These are phyloP conservation scores for Todiramphus saurophagus DNA, from an alignment of 2,113 vertebrate genomes.

Conservation along the genomic window DNA sequence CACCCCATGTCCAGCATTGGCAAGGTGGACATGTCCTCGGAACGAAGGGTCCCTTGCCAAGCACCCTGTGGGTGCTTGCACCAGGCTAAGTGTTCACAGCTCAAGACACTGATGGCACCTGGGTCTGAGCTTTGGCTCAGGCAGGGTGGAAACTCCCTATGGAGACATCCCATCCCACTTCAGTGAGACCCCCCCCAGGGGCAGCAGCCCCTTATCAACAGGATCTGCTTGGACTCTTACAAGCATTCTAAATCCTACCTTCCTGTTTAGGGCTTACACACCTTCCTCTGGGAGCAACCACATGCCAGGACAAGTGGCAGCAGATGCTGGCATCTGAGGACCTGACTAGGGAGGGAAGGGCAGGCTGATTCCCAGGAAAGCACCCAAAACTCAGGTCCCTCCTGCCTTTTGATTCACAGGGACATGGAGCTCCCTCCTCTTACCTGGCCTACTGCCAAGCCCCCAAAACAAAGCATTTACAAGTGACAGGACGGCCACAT, in stretches of 20 bases:
- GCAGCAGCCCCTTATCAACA: neutral
- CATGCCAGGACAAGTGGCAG: neutral
- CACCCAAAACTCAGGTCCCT: neutral
- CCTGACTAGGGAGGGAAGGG: neutral
- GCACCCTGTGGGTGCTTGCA: neutral
- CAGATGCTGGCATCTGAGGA: neutral
- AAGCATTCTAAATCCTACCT: neutral
- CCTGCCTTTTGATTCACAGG: neutral
- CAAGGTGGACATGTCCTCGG: neutral
- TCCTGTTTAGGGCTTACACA: rapidly evolving
- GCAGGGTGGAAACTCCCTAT: neutral
- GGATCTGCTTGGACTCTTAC: neutral
- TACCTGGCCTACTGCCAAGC: neutral
- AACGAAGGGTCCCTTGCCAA: neutral
- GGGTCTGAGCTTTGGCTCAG: neutral
- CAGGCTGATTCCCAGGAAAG: rapidly evolving
- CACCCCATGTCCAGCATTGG: rapidly evolving
- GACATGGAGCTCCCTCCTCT: neutral
- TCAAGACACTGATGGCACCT: neutral
- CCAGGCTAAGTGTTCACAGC: neutral
- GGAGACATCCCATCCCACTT: neutral
- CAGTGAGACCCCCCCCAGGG: neutral
- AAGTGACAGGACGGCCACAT: neutral
- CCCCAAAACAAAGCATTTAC: neutral
- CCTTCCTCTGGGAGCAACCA: neutral